Evolutionary conservation across 2,888 invertebrate species (phyloP), one percentile per base, ranked within the genome.

Genomic region (Yponomeuta cagnagella): DNA sequence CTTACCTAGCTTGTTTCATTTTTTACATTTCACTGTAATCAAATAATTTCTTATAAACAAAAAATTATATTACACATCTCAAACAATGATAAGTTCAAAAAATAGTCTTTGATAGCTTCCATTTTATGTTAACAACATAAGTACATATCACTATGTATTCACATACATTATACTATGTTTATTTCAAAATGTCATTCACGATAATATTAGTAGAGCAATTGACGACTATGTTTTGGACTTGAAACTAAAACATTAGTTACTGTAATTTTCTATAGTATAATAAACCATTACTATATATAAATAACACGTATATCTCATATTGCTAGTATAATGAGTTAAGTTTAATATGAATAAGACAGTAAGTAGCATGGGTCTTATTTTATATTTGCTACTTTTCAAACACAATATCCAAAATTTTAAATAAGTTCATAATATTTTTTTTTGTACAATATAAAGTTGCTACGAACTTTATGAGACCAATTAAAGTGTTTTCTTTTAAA

Each of bases 311-410:
- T 85, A 86, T 89, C 88, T 88, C 85, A 83, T 89, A 89, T 82
- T 85, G 82, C 88, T 88, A 89, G 87, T 85, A 83, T 84, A 84
- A 75, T 73, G 75, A 80, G 63, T 63, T 85, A 88, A 85, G 85
- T 85, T 85, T 77, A 79, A 79, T 79, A 70, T 72, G 74, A 79
- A 30, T 31, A 12, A 30, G 48, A 9, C 43, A 8, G 9, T 43
- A 30, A 58, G 68, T 6, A 48, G 23, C 23, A 31, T 52, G 23
- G 23, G n/a, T 33, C n/a, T 33, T 33, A 10, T 65, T 10, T 65
- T 65, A 65, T 65, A 30, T n/a, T 30, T 8, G 8, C 5, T 43
- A 43, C 43, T 43, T 43, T 43, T 43, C 9, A 8, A 43, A 43
- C 8, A 43, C 5, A 43, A 43, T 43, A 8, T 43, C 43, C 43